Base-by-base conservation (phyloP, 2,113 vertebrate genomes). In the Dipodomys spectabilis region DNA sequence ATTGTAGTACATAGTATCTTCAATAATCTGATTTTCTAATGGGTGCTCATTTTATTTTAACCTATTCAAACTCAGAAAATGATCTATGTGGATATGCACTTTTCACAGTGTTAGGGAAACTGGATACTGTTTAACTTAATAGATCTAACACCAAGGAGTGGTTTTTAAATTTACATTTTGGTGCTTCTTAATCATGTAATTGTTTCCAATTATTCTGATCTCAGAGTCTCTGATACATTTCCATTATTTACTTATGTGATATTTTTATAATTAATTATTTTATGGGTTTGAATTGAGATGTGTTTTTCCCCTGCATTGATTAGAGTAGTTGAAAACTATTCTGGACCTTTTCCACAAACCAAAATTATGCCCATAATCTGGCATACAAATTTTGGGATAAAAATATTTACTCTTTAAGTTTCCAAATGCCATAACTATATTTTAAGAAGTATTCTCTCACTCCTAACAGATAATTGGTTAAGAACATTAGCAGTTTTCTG, bases 11-110 rank as follows among this genome's bases (percentile, higher is more conserved):
- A 60, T 87, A 22, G 16, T 18, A 0, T 86, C 30, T 82, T 49
- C 20, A n/a, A 60, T 57, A 88, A 88, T 90, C n/a, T 92, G 7
- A 82, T 32, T 91, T 89, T 75, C 1, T 69, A 92, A 89, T 81
- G 35, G 1, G 0, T 81, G 6, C n/a, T 49, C 68, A 83, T 83
- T 81, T 86, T 49, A 85, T 88, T 85, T n/a, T 67, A 83, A 67
- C 75, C 30, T 22, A 69, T 8, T 65, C 53, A 88, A 82, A 77
- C 7, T 84, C 28, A 44, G 39, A 82, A 88, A 90, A 3, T 1
- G 1, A 3, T 67, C 0, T 53, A 45, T 30, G 15, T 45, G 53
- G 4, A 0, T 64, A 3, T 9, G 10, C 5, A 39, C 80, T 86
- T 87, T 91, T 83, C 32, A 64, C 30, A 0, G 4, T 87, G 16